Evolutionary conservation across 2,797 vertebrate genomes (phyloP).

Genomic region (Pristis pectinata): DNA sequence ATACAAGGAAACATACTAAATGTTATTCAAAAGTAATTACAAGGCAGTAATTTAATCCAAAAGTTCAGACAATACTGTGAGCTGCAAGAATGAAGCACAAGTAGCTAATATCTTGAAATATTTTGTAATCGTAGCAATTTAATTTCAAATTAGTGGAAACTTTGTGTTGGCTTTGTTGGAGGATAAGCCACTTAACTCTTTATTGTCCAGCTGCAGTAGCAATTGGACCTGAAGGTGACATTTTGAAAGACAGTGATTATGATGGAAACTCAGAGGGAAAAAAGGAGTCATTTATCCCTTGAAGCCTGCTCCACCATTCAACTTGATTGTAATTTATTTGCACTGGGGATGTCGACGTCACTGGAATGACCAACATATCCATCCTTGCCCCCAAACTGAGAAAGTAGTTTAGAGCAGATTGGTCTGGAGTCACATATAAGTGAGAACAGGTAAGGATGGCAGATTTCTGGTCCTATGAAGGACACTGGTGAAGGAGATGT

Average conservation of each 20-base stretch:
- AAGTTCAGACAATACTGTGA: neutral
- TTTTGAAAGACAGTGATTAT: neutral
- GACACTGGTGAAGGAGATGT: no score
- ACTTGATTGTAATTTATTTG: neutral
- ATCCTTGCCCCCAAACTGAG: neutral
- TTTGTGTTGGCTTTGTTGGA: neutral
- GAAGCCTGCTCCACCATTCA: neutral
- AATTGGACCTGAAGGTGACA: neutral
- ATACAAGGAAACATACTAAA: neutral
- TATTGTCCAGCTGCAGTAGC: neutral
- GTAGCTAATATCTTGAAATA: neutral
- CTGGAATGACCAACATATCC: neutral
- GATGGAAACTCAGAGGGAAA: neutral
- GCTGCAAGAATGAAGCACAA: neutral
- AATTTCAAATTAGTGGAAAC: neutral
- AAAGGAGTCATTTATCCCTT: neutral
- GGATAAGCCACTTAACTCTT: neutral
- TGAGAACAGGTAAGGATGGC: no score
- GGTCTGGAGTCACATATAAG: no score
- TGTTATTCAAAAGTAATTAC: constrained; percentile 10
- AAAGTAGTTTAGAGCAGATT: no score
- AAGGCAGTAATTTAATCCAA: neutral
- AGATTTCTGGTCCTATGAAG: no score
- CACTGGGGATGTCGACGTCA: no score
- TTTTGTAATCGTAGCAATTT: neutral